These are phyloP conservation scores for Seira musarum DNA, from an alignment of 2,888 invertebrate genomes.

Conservation along the genomic window DNA sequence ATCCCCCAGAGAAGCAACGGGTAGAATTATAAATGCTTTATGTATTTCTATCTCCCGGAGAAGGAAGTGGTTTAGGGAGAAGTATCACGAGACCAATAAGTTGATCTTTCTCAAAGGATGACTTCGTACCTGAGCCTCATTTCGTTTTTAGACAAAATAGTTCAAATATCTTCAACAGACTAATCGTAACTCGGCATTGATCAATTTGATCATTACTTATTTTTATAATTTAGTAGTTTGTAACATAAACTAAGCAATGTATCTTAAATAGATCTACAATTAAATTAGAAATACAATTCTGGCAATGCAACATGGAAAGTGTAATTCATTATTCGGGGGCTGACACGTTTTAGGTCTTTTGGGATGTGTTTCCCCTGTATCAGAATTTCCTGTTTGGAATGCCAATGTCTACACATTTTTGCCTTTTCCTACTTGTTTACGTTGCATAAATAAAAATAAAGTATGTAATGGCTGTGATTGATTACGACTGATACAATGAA, in stretches of 20 bases:
- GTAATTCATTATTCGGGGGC: slow-evolving; percentile 35
- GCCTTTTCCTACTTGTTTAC: background rate
- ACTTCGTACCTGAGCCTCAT: slow-evolving; percentile 11
- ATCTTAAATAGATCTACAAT: no score
- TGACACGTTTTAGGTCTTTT: slow-evolving; percentile 42
- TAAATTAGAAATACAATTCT: no score
- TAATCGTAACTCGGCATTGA: no score
- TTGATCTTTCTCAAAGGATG: slow-evolving; percentile 12
- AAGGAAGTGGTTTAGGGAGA: slow-evolving; percentile 43
- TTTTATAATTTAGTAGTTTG: slow-evolving; percentile 42
- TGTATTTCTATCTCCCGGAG: slow-evolving; percentile 47
- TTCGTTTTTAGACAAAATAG: slow-evolving; percentile 12
- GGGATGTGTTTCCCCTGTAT: slow-evolving; percentile 20
- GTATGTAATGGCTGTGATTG: slow-evolving; percentile 46
- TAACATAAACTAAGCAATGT: background rate
- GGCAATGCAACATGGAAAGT: no score
- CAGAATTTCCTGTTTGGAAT: background rate
- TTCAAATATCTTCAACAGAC: no score
- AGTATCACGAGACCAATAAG: slow-evolving; percentile 54
- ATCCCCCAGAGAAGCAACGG: slow-evolving; percentile 44
- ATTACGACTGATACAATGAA: slow-evolving; percentile 53
- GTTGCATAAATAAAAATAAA: slow-evolving; percentile 15
- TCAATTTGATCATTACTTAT: no score
- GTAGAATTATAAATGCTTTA: slow-evolving; percentile 49
- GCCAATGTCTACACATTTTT: background rate